Evolutionary conservation across 2,888 invertebrate genomes (phyloP), one percentile per base, ranked within the genome.

Genomic region (Agrochola litura): DNA sequence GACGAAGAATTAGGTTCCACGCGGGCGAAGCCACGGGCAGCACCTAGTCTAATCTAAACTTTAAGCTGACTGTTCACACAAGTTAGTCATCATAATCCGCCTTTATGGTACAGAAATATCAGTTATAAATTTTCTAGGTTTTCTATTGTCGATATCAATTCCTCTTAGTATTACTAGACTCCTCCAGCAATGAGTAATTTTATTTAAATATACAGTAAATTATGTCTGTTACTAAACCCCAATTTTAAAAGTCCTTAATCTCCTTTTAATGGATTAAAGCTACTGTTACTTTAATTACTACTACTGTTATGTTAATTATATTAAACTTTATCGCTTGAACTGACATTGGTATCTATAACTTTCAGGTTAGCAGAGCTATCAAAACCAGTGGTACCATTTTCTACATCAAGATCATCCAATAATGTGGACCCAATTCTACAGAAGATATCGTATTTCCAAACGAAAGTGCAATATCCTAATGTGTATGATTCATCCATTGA

Each of bases 401-500:
- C 97, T 72, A 89, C 97, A 70, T 90, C 97, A 66, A 94, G 94
- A 82, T 93, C 92, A 1, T 88, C 93, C 60, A 92, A 87, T 63
- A 93, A 95, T 66, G 88, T 91, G 19, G 95, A 95, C 68, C 94
- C 95, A 10, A 85, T 95, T 19, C 79, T 95, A 56, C 93, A 94
- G 76, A 96, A 93, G 83, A 95, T 96, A 85, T 96, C 96, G 0
- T 96, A 96, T 79, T 95, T 95, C 73, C 96, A 96, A 87, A 95
- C 95, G 0, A 95, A 96, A 92, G 97, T 97, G 83, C 97, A 97
- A 37, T 99, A 98, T 94, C 99, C 99, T 0, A 98, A 98, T 94
- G 99, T 99, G 0, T 99, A 98, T 92, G 99, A 99, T 93, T 97
- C 98, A 2, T 97, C 98, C 84, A 96, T 97, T 66, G 97, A 97